Evolutionary conservation across 1,140 invertebrate genomes (phyloP).

Genomic region (Rhopalosiphum padi): DNA sequence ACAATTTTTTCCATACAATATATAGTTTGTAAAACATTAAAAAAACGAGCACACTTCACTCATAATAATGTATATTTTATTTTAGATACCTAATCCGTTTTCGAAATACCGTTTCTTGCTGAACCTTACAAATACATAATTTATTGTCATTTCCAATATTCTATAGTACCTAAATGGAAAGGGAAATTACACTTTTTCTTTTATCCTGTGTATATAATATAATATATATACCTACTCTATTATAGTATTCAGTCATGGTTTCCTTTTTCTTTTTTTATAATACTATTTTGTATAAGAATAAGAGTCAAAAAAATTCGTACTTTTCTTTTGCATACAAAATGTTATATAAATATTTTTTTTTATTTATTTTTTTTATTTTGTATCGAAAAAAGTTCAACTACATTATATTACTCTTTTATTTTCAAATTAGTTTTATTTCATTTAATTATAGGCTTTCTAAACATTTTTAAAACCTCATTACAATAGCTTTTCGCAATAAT

Average conservation of each 20-base stretch:
- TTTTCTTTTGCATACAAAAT: not conserved
- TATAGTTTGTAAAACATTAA: not conserved
- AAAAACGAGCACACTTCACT: not conserved
- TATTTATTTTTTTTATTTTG: not conserved
- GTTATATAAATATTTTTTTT: too few species aligned
- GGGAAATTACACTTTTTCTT: conserved; percentile 19
- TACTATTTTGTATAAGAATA: not conserved
- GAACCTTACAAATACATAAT: not conserved
- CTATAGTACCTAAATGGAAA: not conserved
- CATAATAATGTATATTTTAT: conserved; percentile 16
- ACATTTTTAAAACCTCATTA: not conserved
- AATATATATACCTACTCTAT: not conserved
- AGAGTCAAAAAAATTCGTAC: not conserved
- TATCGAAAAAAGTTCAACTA: not conserved
- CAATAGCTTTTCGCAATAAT: not conserved
- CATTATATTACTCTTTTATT: not conserved
- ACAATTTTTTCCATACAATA: not conserved
- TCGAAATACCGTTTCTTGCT: not conserved
- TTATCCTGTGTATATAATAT: not conserved
- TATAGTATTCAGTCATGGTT: not conserved
- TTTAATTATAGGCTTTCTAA: not conserved
- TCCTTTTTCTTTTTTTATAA: not conserved
- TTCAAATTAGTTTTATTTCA: not conserved
- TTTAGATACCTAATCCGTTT: conserved; percentile 4
- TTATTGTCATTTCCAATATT: not conserved